These are phyloP conservation scores for Thunnus thynnus DNA, from an alignment of 2,113 vertebrate genomes.

Conservation along the genomic window DNA sequence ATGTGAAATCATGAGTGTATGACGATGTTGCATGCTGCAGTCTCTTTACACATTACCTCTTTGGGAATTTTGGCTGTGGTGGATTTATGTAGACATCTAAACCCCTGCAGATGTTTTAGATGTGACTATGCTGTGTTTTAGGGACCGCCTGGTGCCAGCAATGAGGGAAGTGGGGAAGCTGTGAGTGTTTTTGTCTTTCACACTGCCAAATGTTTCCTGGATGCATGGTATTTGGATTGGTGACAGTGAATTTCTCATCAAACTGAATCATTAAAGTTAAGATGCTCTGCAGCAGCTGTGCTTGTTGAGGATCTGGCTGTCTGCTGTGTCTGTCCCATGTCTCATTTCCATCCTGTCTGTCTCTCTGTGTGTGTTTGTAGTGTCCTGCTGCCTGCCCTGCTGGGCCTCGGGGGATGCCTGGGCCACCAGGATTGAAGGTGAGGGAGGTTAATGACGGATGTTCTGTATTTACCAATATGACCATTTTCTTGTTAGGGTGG, in stretches of 20 bases:
- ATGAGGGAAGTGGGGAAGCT: slow-evolving; percentile 85
- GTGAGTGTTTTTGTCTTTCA: slow-evolving; percentile 80
- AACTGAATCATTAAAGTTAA: slow-evolving; percentile 13
- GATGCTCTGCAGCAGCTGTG: background rate
- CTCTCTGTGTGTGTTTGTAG: slow-evolving; percentile 62
- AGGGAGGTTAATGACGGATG: slow-evolving; percentile 15
- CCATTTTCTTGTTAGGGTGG: no score
- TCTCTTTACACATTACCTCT: slow-evolving; percentile 17
- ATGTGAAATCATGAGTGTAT: background rate
- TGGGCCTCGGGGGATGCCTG: slow-evolving; percentile 84
- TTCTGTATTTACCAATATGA: slow-evolving; percentile 5
- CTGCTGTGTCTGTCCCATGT: background rate
- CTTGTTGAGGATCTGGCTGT: background rate
- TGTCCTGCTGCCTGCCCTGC: slow-evolving; percentile 85
- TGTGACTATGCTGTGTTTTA: slow-evolving; percentile 80
- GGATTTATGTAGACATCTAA: slow-evolving; percentile 56
- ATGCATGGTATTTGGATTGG: slow-evolving; percentile 56
- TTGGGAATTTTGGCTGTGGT: slow-evolving; percentile 25
- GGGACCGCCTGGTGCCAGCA: slow-evolving; percentile 82
- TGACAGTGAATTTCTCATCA: slow-evolving; percentile 28
- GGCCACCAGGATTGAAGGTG: slow-evolving; percentile 87
- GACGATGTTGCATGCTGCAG: slow-evolving; percentile 13
- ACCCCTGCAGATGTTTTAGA: slow-evolving; percentile 52
- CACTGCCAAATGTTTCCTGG: slow-evolving; percentile 43
- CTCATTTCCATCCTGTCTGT: background rate